Evolutionary conservation across 2,888 invertebrate genomes (phyloP), one percentile per base, ranked within the genome.

Genomic region (Gastrophysa polygoni): DNA sequence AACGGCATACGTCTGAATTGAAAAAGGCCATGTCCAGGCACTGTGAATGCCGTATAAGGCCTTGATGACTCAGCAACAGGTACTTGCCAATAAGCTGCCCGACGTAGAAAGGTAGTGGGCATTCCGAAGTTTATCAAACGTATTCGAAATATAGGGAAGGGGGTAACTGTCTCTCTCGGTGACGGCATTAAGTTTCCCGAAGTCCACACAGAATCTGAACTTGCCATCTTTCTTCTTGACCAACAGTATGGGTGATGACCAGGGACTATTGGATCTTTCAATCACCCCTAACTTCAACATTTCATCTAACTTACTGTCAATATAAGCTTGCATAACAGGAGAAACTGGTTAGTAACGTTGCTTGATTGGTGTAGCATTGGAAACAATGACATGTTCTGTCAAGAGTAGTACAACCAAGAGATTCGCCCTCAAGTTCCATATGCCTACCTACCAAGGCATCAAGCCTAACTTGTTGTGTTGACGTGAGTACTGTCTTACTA

Each of bases 181-280:
- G 7, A 32, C 32, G 10, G 32, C 32, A 10, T 32, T 32, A 6
- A 32, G 10, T 10, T 32, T 32, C 32, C 32, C 7, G 10, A 32
- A 32, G 32, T 32, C 32, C 6, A 32, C 6, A 32, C 32, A 32
- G 32, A 32, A 32, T 32, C 32, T 32, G 32, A 32, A 32, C 32
- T 6, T 32, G 32, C 10, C 10, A 32, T 32, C 32, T 10, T 32
- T 32, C 32, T 32, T 32, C 32, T 32, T 32, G 10, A 32, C 32
- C 32, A 79, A n/a, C n/a, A n/a, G n/a, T n/a, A n/a, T n/a, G n/a
- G n/a, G n/a, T n/a, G n/a, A n/a, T n/a, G n/a, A n/a, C 75, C 76
- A 82, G 0, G 79, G 77, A 34, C 69, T 71, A 11, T 55, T 58
- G 0, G 69, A 70, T n/a, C 60, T 59, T 43, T 74, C 72, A 3